phyloP scores from a whole-genome alignment of 2,797 vertebrate species.

The Sardinella longiceps region DNA sequence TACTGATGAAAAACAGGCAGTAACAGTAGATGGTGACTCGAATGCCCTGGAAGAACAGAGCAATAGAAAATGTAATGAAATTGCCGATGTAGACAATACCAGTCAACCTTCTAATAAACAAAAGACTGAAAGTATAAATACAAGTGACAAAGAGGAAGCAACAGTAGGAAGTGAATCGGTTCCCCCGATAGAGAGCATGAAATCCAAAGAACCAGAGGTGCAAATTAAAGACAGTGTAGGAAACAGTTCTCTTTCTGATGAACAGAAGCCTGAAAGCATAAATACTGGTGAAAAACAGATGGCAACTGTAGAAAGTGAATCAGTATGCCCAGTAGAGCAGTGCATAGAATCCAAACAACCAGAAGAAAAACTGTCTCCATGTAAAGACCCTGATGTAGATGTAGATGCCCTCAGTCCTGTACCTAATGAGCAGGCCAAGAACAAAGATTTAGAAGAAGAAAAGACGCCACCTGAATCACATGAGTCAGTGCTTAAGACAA shows the following conservation, averaged over 20 bases:
- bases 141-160: not conserved
- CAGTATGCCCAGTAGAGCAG: not conserved
- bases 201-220: not conserved
- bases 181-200: too few relatives aligned
- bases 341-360: not conserved
- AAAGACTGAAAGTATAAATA: not conserved
- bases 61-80: not conserved
- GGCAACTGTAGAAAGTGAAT: not conserved
- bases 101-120: not conserved
- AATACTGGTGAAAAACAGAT: not conserved
- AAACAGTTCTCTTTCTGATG: not conserved
- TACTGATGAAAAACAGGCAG: not conserved
- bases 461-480: conserved; percentile 50
- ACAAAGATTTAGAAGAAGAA: conserved; percentile 46
- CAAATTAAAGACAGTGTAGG: not conserved
- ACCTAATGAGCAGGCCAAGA: conserved; percentile 59
- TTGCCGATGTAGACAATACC: not conserved
- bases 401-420: conserved; percentile 32
- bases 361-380: not conserved
- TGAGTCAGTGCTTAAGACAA: conserved; percentile 64
- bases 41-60: not conserved
- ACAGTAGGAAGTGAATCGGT: too few relatives aligned
- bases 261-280: not conserved
- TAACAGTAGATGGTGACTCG: not conserved
- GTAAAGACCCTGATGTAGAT: conserved; percentile 43